A percentile compares a stretch with the other conserved stretches of the same genome.
These are phyloP conservation scores for Diploscapter pachys DNA, from an alignment of 1,140 invertebrate species.

Conservation along the genomic window DNA sequence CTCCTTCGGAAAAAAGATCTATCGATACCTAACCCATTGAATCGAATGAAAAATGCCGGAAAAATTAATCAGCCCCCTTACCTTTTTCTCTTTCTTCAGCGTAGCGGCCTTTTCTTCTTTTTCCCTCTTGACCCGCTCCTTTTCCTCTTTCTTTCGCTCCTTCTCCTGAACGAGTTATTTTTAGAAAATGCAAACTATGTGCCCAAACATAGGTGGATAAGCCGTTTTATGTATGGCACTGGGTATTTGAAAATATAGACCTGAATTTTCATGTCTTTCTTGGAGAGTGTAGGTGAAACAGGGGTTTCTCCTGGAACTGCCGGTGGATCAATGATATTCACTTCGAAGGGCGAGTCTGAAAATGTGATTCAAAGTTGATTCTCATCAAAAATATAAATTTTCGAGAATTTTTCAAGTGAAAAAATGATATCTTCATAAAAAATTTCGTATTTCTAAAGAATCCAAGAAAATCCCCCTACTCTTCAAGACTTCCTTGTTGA, in stretches of 20 bases:
- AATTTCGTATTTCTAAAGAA: too few species aligned
- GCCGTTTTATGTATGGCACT: too few species aligned
- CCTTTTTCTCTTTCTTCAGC: conserved; percentile 73
- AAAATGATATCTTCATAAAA: not conserved
- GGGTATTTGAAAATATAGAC: too few species aligned
- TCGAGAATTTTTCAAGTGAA: not conserved
- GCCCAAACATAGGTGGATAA: too few species aligned
- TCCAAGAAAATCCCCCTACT: conserved; percentile 43
- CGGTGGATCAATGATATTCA: conserved; percentile 45
- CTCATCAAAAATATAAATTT: not conserved
- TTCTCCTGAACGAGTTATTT: conserved; percentile 31
- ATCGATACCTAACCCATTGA: too few species aligned
- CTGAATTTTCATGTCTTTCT: conserved; percentile 41
- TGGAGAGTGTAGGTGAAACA: conserved; percentile 33
- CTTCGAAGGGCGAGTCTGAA: conserved; percentile 55
- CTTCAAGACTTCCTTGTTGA: conserved; percentile 62
- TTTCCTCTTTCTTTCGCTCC: conserved; percentile 41
- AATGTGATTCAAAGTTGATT: conserved; percentile 5
- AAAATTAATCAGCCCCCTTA: conserved; percentile 66
- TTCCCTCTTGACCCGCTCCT: conserved; percentile 41
- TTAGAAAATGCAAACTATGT: too few species aligned
- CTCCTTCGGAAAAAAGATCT: not conserved
- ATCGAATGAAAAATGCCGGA: not conserved
- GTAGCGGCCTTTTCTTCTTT: conserved; percentile 71
- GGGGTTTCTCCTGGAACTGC: conserved; percentile 1